A percentile compares a stretch with the other conserved stretches of the same genome.
Conservation (phyloP, 2,888 invertebrate species). For the Argyresthia albistria region DNA sequence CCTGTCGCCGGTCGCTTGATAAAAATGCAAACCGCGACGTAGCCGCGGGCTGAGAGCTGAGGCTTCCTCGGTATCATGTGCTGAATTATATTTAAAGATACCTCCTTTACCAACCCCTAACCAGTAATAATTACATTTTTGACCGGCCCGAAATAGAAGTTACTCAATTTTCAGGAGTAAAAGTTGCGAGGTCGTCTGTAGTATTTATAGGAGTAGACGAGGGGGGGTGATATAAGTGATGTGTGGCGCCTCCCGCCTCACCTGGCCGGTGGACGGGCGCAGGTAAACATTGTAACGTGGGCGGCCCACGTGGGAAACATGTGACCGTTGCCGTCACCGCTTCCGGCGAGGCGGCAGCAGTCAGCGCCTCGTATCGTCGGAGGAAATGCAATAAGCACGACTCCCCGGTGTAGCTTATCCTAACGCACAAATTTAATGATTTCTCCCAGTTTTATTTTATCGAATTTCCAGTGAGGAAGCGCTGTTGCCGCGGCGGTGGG, state of each 20-base stretch:
- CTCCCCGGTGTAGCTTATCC: slow-evolving; percentile 18
- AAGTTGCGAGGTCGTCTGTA: neutral
- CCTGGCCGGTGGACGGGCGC: slow-evolving; percentile 57
- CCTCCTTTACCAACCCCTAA: neutral
- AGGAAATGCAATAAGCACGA: neutral
- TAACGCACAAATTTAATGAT: slow-evolving; percentile 54
- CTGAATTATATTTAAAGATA: neutral
- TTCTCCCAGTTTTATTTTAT: slow-evolving; percentile 68
- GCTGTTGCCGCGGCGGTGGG: slow-evolving; percentile 58
- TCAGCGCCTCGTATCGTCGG: neutral
- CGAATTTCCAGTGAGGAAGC: slow-evolving; percentile 66
- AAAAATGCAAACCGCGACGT: slow-evolving; percentile 66
- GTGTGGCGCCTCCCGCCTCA: slow-evolving; percentile 23
- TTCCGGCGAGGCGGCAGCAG: neutral
- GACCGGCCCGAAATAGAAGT: neutral
- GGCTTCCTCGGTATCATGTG: neutral
- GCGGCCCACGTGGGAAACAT: slow-evolving; percentile 58
- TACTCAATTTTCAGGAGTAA: neutral
- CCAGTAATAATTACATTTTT: too few species aligned
- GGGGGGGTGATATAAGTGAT: too few species aligned
- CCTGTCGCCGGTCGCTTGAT: slow-evolving; percentile 56
- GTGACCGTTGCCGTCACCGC: slow-evolving; percentile 24
- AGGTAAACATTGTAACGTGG: slow-evolving; percentile 71
- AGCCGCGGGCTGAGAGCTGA: slow-evolving; percentile 35
- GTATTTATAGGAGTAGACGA: neutral